These are phyloP conservation scores for Oscheius sp. DNA, from an alignment of 2,888 invertebrate species.

Conservation along the genomic window DNA sequence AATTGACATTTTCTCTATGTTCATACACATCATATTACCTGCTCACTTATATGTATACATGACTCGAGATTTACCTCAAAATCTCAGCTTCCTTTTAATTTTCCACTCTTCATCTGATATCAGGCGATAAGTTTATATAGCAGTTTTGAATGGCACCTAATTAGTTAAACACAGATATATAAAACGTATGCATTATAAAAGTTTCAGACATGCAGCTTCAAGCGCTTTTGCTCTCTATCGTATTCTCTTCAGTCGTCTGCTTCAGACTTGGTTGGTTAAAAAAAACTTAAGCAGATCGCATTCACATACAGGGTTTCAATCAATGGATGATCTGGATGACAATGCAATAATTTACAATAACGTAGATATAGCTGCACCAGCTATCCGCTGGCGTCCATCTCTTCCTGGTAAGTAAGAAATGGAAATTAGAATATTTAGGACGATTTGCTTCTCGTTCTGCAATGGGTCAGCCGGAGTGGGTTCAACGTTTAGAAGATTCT, in stretches of 20 bases:
- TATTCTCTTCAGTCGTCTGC: background rate
- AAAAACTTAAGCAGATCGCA: background rate
- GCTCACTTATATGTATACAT: too few species aligned
- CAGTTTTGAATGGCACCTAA: too few species aligned
- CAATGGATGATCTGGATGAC: background rate
- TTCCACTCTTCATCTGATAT: too few species aligned
- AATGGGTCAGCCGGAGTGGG: background rate
- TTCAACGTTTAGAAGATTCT: background rate
- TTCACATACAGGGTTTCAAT: conserved; percentile 8
- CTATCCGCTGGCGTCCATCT: conserved; percentile 6
- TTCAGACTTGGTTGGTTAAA: conserved; percentile 3
- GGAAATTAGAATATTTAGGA: background rate
- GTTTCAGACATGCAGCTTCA: background rate
- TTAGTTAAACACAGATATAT: too few species aligned
- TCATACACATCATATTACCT: too few species aligned
- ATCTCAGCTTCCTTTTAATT: too few species aligned
- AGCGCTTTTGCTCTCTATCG: background rate
- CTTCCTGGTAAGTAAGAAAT: background rate
- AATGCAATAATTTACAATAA: background rate
- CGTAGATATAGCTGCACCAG: background rate
- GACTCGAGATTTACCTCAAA: too few species aligned
- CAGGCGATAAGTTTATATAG: too few species aligned
- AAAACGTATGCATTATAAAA: too few species aligned
- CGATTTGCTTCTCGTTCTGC: background rate
- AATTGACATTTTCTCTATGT: too few species aligned